Conservation (phyloP, 2,888 invertebrate genomes). For the Idaea dimidiata region DNA sequence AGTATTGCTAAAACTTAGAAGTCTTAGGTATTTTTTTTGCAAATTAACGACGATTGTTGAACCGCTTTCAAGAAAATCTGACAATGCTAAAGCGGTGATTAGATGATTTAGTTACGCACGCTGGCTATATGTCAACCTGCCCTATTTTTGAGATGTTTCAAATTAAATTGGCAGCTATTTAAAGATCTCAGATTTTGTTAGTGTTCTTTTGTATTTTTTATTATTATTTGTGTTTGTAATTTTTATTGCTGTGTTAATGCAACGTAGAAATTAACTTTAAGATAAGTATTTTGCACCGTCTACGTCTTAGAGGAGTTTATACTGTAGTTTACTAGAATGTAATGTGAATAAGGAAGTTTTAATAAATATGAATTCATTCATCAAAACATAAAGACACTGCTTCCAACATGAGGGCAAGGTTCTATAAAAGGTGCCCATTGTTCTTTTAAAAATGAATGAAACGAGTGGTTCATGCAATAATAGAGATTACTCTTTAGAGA, state of each 20-base stretch:
- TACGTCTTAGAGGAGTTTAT: neutral
- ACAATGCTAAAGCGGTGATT: too few species aligned
- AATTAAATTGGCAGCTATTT: neutral
- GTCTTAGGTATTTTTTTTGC: too few species aligned
- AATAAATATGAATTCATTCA: neutral
- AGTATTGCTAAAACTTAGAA: too few species aligned
- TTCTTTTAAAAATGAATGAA: neutral
- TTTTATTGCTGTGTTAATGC: slow-evolving; percentile 20
- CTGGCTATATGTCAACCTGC: slow-evolving; percentile 4
- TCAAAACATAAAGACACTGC: neutral
- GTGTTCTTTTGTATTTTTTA: slow-evolving; percentile 27
- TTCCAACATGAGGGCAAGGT: neutral
- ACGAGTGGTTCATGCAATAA: neutral
- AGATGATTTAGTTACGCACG: too few species aligned
- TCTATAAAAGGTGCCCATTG: neutral
- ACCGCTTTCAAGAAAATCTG: too few species aligned
- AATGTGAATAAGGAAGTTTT: neutral
- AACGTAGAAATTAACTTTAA: slow-evolving; percentile 27
- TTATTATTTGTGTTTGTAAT: slow-evolving; percentile 40
- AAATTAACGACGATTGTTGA: too few species aligned
- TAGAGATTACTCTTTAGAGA: neutral
- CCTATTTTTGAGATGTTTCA: slow-evolving; percentile 24
- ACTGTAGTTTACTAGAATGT: neutral
- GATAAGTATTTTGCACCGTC: neutral
- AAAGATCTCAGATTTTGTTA: slow-evolving; percentile 24